Evolutionary conservation across 2,888 invertebrate genomes (phyloP).

Genomic region (Ophraella communa): DNA sequence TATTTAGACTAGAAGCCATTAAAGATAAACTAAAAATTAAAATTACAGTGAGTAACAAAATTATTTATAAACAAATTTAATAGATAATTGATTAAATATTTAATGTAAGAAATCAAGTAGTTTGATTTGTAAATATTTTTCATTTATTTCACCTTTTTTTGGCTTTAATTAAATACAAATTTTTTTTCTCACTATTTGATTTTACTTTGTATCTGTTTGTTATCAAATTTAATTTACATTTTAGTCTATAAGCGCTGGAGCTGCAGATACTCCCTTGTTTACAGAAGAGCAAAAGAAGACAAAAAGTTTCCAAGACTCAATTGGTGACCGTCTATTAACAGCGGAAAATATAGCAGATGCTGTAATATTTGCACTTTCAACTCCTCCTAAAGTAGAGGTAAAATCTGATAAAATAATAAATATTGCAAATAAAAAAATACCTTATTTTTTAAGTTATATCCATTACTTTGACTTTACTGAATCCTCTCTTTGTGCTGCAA

Average conservation of each 20-base stretch:
- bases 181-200: too few species aligned
- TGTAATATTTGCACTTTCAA: conserved; percentile 8
- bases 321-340: neutral
- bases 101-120: too few species aligned
- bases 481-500: too few species aligned
- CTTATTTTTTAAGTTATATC: too few species aligned
- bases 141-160: too few species aligned
- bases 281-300: neutral
- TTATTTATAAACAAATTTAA: neutral
- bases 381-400: conserved; percentile 18
- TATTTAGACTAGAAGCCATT: conserved; percentile 34
- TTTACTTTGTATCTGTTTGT: too few species aligned
- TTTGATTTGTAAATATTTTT: too few species aligned
- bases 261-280: conserved; percentile 31
- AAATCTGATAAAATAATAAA: too few species aligned
- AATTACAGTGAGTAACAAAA: conserved; percentile 28
- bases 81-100: too few species aligned
- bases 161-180: too few species aligned
- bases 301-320: neutral
- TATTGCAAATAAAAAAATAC: too few species aligned
- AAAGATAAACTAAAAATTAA: conserved; percentile 34
- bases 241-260: conserved; percentile 46
- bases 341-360: conserved; percentile 7
- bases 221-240: conserved; percentile 29
- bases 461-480: too few species aligned